Percentiles rank a stretch among this genome's conserved stretches.
Conservation (phyloP, 2,797 vertebrate species). For the Sebastes taczanowskii region DNA sequence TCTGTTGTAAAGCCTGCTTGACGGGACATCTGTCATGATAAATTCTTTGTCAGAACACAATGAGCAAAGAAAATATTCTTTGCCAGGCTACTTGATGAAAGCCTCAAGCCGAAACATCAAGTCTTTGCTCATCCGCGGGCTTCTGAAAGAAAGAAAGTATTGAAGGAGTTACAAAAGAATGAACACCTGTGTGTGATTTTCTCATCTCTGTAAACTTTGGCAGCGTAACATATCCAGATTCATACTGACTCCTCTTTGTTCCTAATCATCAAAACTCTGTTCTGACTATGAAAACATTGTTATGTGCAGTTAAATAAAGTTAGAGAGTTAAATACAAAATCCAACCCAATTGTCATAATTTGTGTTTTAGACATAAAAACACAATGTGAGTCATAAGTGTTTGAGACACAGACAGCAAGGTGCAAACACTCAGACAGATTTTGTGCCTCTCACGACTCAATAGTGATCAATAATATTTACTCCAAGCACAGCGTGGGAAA, state of each 20-base stretch:
- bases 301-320: not conserved
- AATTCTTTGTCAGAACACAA: not conserved
- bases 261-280: not conserved
- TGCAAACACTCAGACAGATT: not conserved
- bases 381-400: not conserved
- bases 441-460: not conserved
- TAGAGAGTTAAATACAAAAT: not conserved
- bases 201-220: not conserved
- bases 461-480: conserved; percentile 11
- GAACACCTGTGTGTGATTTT: conserved; percentile 7
- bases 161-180: not conserved
- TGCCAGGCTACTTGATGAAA: not conserved
- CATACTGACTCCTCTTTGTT: not conserved
- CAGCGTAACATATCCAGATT: not conserved
- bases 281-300: not conserved
- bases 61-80: not conserved
- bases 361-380: not conserved
- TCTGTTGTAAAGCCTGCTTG: not conserved
- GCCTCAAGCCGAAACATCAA: not conserved
- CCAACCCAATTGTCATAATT: not conserved
- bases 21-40: not conserved
- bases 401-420: not conserved
- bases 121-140: not conserved
- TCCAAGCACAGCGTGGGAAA: not conserved
- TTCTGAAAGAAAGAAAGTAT: not conserved